Evolutionary conservation across 23 tunicate genomes (phyloP).

Genomic region (Diplosoma virens): DNA sequence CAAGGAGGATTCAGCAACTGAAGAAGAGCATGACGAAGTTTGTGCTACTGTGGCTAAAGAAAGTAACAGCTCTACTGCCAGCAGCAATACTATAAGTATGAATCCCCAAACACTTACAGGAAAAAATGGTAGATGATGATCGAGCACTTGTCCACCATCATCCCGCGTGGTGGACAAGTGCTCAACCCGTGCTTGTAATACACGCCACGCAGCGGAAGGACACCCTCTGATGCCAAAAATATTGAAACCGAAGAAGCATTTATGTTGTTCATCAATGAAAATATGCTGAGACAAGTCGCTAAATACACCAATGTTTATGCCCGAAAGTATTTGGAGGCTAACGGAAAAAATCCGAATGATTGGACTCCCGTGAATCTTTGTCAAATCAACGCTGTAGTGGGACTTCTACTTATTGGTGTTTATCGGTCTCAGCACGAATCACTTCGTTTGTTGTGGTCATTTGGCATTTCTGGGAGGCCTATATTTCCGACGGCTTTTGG

Average conservation of each 20-base stretch:
- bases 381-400: conserved; percentile 20
- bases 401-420: conserved; percentile 34
- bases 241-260: conserved; percentile 28
- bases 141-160: conserved; percentile 31
- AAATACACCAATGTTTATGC: conserved; percentile 24
- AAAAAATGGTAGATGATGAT: conserved; percentile 28
- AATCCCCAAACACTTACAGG: background rate
- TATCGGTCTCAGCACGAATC: conserved; percentile 36
- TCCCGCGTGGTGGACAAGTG: too few relatives aligned
- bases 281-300: conserved; percentile 24
- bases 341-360: conserved; percentile 32
- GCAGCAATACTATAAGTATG: background rate
- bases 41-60: too few relatives aligned
- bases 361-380: conserved; percentile 25
- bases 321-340: conserved; percentile 8
- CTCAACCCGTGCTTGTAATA: conserved; percentile 28
- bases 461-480: conserved; percentile 22
- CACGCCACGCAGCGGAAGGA: conserved; percentile 25
- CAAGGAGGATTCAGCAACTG: too few relatives aligned
- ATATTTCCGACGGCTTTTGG: conserved; percentile 35
- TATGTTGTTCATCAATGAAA: conserved; percentile 20
- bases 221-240: conserved; percentile 19
- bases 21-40: too few relatives aligned
- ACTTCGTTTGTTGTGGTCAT: conserved; percentile 39
- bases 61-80: conserved; percentile 20